These are phyloP conservation scores for Telmatherina bonti DNA, from an alignment of 2,797 vertebrate genomes.

Conservation along the genomic window DNA sequence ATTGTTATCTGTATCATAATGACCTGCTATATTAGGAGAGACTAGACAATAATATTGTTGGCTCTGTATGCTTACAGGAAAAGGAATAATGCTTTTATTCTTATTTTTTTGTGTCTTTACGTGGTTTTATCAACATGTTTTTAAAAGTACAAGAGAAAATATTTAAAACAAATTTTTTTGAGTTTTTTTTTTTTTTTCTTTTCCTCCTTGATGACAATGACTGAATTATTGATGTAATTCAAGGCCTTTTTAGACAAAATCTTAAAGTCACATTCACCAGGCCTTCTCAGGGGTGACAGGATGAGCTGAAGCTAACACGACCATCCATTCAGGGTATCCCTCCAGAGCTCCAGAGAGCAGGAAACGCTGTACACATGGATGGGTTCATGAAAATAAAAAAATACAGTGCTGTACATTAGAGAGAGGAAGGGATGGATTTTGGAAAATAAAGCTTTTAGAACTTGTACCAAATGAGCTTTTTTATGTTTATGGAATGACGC, in stretches of 20 bases:
- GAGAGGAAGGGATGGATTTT: slow-evolving; percentile 66
- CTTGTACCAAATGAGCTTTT: slow-evolving; percentile 54
- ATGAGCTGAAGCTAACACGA: slow-evolving; percentile 69
- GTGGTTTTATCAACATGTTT: slow-evolving; percentile 64
- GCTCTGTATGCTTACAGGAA: slow-evolving; percentile 58
- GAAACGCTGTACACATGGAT: slow-evolving; percentile 74
- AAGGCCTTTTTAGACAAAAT: slow-evolving; percentile 70
- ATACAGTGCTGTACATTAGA: slow-evolving; percentile 70
- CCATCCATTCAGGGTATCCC: slow-evolving; percentile 81
- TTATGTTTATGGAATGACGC: slow-evolving; percentile 17
- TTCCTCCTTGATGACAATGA: slow-evolving; percentile 53
- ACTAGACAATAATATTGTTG: slow-evolving; percentile 69
- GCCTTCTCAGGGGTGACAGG: slow-evolving; percentile 81
- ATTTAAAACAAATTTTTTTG: slow-evolving; percentile 67
- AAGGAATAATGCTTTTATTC: slow-evolving; percentile 55
- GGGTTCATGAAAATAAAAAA: slow-evolving; percentile 38
- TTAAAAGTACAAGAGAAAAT: slow-evolving; percentile 73
- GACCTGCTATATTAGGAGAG: slow-evolving; percentile 75
- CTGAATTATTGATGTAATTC: slow-evolving; percentile 65
- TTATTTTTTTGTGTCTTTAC: slow-evolving; percentile 59
- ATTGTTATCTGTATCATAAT: slow-evolving; percentile 81
- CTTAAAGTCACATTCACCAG: slow-evolving; percentile 68
- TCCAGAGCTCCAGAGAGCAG: slow-evolving; percentile 67
- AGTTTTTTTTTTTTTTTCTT: slow-evolving; percentile 59
- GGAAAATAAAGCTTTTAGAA: slow-evolving; percentile 84